Evolutionary conservation across 1,140 invertebrate genomes (phyloP).

Genomic region (Saccostrea cuccullata): DNA sequence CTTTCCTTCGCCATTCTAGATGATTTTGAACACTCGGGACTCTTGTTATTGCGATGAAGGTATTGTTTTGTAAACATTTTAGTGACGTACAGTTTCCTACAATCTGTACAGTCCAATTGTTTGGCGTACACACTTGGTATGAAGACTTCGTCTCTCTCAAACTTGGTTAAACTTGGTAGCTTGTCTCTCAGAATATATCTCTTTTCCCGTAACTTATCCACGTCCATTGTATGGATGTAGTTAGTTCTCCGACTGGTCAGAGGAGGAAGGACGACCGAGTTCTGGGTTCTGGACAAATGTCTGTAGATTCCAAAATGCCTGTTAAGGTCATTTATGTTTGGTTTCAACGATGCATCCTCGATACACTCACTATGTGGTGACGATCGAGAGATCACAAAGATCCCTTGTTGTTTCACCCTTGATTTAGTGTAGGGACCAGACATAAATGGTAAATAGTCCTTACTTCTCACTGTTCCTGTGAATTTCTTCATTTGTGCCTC

Average conservation of each 20-base stretch:
- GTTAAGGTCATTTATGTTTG: not conserved
- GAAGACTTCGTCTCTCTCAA: slow-evolving; percentile 51
- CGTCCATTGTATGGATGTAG: not conserved
- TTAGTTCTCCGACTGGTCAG: not conserved
- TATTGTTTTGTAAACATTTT: slow-evolving; percentile 49
- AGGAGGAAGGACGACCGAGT: not conserved
- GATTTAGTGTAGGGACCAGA: too few relatives aligned
- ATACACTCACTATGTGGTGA: too few relatives aligned
- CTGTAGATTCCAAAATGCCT: not conserved
- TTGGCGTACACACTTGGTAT: slow-evolving; percentile 43
- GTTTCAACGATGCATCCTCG: not conserved
- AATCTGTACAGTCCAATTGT: slow-evolving; percentile 46
- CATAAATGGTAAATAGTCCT: too few relatives aligned
- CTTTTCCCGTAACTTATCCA: slow-evolving; percentile 45
- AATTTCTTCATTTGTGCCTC: too few relatives aligned
- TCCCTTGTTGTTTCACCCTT: too few relatives aligned
- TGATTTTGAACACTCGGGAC: slow-evolving; percentile 1
- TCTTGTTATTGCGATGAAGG: slow-evolving; percentile 31
- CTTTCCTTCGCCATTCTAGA: not conserved
- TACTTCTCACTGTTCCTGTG: too few relatives aligned
- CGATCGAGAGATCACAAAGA: too few relatives aligned
- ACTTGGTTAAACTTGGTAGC: slow-evolving; percentile 43
- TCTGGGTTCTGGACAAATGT: not conserved
- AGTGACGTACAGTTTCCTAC: slow-evolving; percentile 46
- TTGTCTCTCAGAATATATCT: slow-evolving; percentile 43